Evolutionary conservation across 2,797 vertebrate genomes (phyloP).

Genomic region (Protonibea diacanthus): DNA sequence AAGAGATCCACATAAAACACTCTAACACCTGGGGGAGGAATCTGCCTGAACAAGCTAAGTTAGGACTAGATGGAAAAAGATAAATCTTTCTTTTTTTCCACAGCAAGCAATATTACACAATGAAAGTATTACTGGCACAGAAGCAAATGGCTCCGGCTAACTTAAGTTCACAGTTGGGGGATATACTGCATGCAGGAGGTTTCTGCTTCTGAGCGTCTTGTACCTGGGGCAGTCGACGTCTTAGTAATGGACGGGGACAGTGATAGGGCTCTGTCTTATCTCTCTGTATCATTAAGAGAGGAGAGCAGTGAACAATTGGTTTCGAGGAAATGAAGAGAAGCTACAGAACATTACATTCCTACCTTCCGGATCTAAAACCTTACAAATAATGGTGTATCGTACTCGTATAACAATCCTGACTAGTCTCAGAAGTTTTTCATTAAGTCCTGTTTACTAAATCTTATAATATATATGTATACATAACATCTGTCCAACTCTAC

Average conservation of each 20-base stretch:
- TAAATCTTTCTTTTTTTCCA: constrained; percentile 11
- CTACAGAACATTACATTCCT: constrained; percentile 11
- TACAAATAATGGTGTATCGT: not conserved
- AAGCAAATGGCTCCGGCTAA: constrained; percentile 26
- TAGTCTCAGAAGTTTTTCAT: constrained; percentile 21
- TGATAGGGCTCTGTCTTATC: constrained; percentile 11
- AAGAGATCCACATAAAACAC: constrained; percentile 31
- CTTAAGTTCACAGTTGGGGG: constrained; percentile 7
- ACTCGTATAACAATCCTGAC: not conserved
- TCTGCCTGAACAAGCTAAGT: constrained; percentile 11
- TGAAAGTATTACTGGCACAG: constrained; percentile 26
- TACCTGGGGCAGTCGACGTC: constrained; percentile 4
- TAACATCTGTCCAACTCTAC: constrained; percentile 20
- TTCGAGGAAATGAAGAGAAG: constrained; percentile 21
- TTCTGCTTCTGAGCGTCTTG: constrained; percentile 12
- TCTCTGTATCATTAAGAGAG: constrained; percentile 9
- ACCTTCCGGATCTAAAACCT: constrained; percentile 25
- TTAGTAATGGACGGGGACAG: constrained; percentile 8
- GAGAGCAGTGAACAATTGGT: constrained; percentile 24
- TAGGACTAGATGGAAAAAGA: constrained; percentile 27
- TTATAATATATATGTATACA: not conserved
- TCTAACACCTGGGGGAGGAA: constrained; percentile 7
- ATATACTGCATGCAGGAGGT: constrained; percentile 48
- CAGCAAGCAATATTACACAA: constrained; percentile 43
- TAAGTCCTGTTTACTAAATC: not conserved